These are phyloP conservation scores for Bubalus kerabau DNA, from an alignment of 2,113 vertebrate genomes.

Conservation along the genomic window DNA sequence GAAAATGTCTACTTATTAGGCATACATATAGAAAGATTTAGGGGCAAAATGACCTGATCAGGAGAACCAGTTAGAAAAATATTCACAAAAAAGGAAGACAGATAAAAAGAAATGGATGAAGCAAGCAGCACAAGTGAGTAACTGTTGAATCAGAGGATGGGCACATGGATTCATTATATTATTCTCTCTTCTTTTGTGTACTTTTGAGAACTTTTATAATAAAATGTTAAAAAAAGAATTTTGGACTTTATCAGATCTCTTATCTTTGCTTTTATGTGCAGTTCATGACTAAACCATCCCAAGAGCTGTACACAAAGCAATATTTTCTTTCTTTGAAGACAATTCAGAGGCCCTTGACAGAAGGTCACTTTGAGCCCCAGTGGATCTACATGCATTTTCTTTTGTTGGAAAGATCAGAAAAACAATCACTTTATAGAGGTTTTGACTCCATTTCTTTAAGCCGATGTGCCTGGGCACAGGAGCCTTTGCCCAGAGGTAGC, in stretches of 20 bases:
- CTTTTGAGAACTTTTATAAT: conserved; percentile 24
- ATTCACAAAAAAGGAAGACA: not conserved
- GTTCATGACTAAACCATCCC: conserved; percentile 32
- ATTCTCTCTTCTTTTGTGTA: not conserved
- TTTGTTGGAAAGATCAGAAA: not conserved
- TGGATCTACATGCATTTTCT: not conserved
- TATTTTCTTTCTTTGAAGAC: conserved; percentile 48
- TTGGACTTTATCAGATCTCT: not conserved
- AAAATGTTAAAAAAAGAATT: conserved; percentile 16
- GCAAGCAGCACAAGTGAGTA: not conserved
- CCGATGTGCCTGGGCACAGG: not conserved
- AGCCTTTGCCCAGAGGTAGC: not conserved
- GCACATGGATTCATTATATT: not conserved
- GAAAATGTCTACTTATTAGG: not conserved
- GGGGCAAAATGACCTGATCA: not conserved
- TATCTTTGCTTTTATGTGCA: conserved; percentile 14
- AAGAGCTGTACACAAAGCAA: not conserved
- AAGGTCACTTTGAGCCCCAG: conserved; percentile 16
- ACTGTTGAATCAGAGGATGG: not conserved
- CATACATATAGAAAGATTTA: not conserved
- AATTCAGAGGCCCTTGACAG: conserved; percentile 10
- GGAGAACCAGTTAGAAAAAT: not conserved
- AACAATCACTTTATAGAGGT: not conserved
- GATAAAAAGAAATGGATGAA: not conserved
- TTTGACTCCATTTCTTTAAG: not conserved